Base-by-base conservation (phyloP, 2,888 invertebrate genomes). In the Temnothorax ravouxi region DNA sequence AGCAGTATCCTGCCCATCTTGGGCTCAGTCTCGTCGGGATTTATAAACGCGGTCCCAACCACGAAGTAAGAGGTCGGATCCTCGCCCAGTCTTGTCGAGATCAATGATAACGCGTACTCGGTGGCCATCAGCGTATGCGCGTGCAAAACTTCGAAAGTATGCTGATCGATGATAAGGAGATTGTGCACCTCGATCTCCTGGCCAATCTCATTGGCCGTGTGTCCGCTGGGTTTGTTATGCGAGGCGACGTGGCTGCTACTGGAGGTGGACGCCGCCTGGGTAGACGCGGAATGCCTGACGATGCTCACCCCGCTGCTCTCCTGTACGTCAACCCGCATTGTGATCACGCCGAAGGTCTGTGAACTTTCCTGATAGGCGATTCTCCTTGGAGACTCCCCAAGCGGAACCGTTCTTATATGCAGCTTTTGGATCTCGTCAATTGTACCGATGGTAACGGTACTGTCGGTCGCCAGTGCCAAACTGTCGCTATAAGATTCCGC, bases 391-490 rank as follows among this genome's bases (percentile, higher is more conserved):
- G 99, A 98, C 95, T 99, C 99, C 0, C 98, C 98, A 1, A 99
- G 95, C 0, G 98, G 98, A 29, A 99, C 98, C 0, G 99, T 99
- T 81, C 99, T 96, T 91, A 99, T 99, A 95, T 99, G 99, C 25
- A 99, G 95, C 94, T 99, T 99, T 95, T 99, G 99, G 88, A 99
- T 99, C 95, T 99, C 99, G 95, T 99, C 99, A 91, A 99, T 99
- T 0, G 99, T 99, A 85, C 99, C 99, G 93, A 99, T 98, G 0
- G 99, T 98, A 2, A 99, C 97, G 0, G 97, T 97, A 89, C 97
- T 98, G 93, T 98, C 98, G 29, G 98, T 99, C 0, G 98, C 98
- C 88, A 99, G 95, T 9, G 99, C 98, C 94, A 99, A 96, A 95
- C 97, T 97, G 95, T 99, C 99, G 0, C 98, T 98, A 95, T 99